These are phyloP conservation scores for Albula glossodonta DNA, from an alignment of 2,113 vertebrate species.

Conservation along the genomic window DNA sequence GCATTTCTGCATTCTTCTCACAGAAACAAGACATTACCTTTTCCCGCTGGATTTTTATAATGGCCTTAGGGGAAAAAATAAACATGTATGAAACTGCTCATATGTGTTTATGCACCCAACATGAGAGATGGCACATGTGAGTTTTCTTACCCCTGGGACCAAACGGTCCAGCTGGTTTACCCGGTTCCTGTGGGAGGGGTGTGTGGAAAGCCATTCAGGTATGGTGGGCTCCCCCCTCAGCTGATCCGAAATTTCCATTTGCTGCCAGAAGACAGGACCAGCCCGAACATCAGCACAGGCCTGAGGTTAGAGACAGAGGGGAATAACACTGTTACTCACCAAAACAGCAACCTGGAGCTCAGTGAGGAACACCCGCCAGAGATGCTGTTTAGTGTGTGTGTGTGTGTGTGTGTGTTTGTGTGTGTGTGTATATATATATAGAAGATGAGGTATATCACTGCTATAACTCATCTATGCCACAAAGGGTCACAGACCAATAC, in stretches of 20 bases:
- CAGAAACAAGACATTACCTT: not conserved
- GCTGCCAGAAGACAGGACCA: constrained; percentile 90
- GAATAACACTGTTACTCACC: not conserved
- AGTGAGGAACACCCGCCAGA: not conserved
- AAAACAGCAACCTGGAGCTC: not conserved
- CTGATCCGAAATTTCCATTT: constrained; percentile 80
- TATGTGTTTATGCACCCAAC: not conserved
- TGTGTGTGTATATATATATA: too few species aligned
- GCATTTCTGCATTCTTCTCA: not conserved
- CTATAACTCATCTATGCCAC: not conserved
- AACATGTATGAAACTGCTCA: not conserved
- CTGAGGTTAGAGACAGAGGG: constrained; percentile 58
- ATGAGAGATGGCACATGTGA: not conserved
- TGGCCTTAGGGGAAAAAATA: too few species aligned
- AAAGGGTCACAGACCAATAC: not conserved
- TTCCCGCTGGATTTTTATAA: not conserved
- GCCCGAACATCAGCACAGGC: constrained; percentile 90
- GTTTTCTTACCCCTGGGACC: constrained; percentile 82
- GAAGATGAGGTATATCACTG: not conserved
- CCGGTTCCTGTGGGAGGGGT: constrained; percentile 88
- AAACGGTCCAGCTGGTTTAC: constrained; percentile 79
- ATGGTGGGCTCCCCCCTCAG: constrained; percentile 66
- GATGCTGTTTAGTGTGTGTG: not conserved
- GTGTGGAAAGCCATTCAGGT: constrained; percentile 93
- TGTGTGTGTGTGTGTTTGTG: too few species aligned